phyloP scores from a whole-genome alignment of 2,113 vertebrate genomes.

The Myotis brandtii region DNA sequence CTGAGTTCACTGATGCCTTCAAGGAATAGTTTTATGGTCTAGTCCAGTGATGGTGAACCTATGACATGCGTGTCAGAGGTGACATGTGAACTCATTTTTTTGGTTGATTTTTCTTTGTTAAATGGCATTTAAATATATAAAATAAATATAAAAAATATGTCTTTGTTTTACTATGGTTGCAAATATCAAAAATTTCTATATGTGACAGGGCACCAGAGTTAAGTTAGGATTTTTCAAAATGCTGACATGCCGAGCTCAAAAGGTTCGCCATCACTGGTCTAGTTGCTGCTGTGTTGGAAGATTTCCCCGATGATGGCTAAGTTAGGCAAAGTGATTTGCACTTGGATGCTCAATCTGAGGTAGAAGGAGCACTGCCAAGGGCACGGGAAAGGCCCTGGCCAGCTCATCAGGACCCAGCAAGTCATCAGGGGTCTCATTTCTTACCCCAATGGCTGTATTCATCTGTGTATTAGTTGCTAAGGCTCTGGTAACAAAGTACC shows the following conservation, averaged over 20 bases:
- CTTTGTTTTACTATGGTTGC: too few relatives aligned
- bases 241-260: too few relatives aligned
- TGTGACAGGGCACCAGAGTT: too few relatives aligned
- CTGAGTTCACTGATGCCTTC: neutral
- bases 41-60: too few relatives aligned
- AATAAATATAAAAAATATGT: too few relatives aligned
- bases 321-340: neutral
- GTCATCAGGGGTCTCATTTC: neutral
- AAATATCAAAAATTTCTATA: too few relatives aligned
- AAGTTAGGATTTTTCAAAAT: too few relatives aligned
- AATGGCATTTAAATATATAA: too few relatives aligned
- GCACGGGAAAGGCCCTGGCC: neutral
- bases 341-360: neutral
- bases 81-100: too few relatives aligned
- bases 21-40: neutral
- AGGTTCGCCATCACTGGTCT: neutral
- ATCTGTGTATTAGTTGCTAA: neutral
- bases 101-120: too few relatives aligned
- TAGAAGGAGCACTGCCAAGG: neutral
- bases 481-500: neutral
- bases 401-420: neutral
- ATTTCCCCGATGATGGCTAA: neutral
- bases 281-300: neutral
- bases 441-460: neutral
- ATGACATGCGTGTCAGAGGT: too few relatives aligned